A percentile compares a stretch with the other conserved stretches of the same genome.
Evolutionary conservation across 2,797 vertebrate species (phyloP).

Genomic region (Cirrhinus molitorella): DNA sequence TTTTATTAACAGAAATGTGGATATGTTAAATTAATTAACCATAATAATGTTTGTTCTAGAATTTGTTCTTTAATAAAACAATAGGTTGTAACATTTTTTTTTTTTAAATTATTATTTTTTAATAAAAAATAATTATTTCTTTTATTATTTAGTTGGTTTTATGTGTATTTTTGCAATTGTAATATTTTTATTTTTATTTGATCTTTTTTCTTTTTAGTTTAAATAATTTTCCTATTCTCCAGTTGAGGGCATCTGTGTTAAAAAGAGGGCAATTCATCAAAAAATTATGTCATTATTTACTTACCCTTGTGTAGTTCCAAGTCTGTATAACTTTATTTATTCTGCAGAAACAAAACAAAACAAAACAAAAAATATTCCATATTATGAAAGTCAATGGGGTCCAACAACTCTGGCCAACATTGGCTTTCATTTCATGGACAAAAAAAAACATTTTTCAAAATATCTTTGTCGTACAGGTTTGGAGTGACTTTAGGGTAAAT

Average conservation of each 20-base stretch:
- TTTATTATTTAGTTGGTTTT: too few species aligned
- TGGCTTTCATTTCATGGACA: background rate
- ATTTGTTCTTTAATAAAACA: background rate
- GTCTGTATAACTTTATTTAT: background rate
- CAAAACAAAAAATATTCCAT: too few species aligned
- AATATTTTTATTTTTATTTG: too few species aligned
- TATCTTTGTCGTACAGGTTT: background rate
- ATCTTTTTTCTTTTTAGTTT: too few species aligned
- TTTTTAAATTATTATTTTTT: too few species aligned
- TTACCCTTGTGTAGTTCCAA: background rate
- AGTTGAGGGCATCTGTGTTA: background rate
- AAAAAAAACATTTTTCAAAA: background rate
- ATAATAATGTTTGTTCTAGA: too few species aligned
- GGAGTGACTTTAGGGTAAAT: background rate
- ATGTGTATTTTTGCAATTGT: too few species aligned
- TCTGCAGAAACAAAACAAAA: background rate
- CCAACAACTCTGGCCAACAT: background rate
- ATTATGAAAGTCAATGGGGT: background rate
- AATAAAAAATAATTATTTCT: too few species aligned
- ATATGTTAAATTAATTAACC: background rate
- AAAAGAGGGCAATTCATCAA: background rate
- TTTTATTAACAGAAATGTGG: background rate
- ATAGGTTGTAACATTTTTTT: too few species aligned
- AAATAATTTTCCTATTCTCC: background rate
- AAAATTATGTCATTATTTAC: background rate